phyloP scores from a whole-genome alignment of 2,888 invertebrate genomes.

The Deilephila elpenor region DNA sequence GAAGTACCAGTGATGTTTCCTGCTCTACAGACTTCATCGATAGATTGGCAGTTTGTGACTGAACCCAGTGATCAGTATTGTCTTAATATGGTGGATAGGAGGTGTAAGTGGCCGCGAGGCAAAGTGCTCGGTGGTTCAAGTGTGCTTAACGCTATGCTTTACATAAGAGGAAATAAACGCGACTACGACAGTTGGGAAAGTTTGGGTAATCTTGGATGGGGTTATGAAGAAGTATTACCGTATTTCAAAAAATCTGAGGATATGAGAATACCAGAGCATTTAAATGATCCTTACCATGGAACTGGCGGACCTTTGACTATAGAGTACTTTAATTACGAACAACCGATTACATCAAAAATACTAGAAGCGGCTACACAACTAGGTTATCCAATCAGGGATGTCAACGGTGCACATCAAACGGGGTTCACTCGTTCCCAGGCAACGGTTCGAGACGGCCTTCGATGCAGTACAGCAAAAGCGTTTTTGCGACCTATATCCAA shows the following conservation, averaged over 20 bases:
- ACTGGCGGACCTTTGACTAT: conserved; percentile 89
- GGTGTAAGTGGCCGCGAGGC: conserved; percentile 91
- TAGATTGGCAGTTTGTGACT: conserved; percentile 93
- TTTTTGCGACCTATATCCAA: conserved; percentile 88
- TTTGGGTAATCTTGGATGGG: conserved; percentile 91
- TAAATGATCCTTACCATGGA: conserved; percentile 87
- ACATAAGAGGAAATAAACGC: conserved; percentile 91
- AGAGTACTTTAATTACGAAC: conserved; percentile 88
- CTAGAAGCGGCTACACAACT: conserved; percentile 88
- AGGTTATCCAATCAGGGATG: conserved; percentile 88
- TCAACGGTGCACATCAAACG: conserved; percentile 91
- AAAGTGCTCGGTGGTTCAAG: conserved; percentile 93
- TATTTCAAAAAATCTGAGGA: conserved; percentile 93
- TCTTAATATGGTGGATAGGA: conserved; percentile 86
- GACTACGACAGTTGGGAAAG: conserved; percentile 95
- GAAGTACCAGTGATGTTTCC: conserved; percentile 90
- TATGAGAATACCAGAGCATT: conserved; percentile 86
- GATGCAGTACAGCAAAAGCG: conserved; percentile 94
- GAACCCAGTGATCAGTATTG: conserved; percentile 89
- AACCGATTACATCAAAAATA: conserved; percentile 88
- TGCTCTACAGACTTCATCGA: conserved; percentile 87
- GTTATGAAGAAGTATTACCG: conserved; percentile 88
- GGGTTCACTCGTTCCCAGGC: conserved; percentile 92
- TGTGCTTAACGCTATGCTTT: conserved; percentile 95
- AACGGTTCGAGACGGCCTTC: conserved; percentile 90